Conservation (phyloP, 2,888 invertebrate genomes). For the Sesia apiformis region DNA sequence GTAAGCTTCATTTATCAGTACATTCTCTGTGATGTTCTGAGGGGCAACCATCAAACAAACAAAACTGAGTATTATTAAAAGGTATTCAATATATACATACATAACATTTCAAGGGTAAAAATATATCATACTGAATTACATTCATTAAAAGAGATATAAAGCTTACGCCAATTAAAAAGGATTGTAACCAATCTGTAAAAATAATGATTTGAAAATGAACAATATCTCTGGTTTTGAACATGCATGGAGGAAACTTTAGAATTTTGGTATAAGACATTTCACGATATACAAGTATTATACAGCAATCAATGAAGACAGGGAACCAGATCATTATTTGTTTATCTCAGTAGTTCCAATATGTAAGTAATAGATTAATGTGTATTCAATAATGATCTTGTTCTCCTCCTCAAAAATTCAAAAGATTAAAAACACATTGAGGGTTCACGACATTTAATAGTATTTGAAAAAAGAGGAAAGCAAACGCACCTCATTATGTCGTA, state of each 20-base stretch:
- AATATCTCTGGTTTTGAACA: no score
- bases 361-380: no score
- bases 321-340: no score
- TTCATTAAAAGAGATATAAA: constrained; percentile 33
- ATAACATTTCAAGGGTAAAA: constrained; percentile 9
- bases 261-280: no score
- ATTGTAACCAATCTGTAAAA: constrained; percentile 62
- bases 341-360: no score
- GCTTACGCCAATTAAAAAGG: constrained; percentile 62
- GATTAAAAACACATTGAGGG: constrained; percentile 12
- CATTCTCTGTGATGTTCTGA: constrained; percentile 97
- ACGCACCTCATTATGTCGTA: constrained; percentile 87
- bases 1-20: constrained; percentile 95
- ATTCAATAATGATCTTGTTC: constrained; percentile 1
- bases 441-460: constrained; percentile 7
- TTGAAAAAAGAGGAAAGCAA: constrained; percentile 5
- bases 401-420: constrained; percentile 20
- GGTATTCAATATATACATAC: constrained; percentile 25
- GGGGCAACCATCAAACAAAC: constrained; percentile 78
- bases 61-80: constrained; percentile 68
- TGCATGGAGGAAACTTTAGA: no score
- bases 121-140: constrained; percentile 10
- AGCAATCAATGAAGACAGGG: no score
- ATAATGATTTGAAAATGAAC: neutral
- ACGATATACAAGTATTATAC: no score